These are phyloP conservation scores for Saccopteryx leptura DNA, from an alignment of 2,113 vertebrate genomes.

Conservation along the genomic window DNA sequence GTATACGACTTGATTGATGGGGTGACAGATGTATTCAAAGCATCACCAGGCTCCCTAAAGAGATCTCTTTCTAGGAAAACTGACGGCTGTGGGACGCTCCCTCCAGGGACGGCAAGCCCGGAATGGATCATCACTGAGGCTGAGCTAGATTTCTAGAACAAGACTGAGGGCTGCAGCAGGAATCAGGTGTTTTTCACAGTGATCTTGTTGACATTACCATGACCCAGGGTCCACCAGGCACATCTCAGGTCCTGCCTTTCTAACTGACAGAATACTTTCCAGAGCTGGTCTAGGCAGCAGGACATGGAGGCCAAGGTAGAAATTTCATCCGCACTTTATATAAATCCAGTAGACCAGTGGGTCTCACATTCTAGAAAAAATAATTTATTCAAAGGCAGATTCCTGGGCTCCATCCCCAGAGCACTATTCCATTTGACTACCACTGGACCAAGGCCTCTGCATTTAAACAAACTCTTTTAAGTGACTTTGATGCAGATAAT, in stretches of 20 bases:
- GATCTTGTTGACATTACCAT: background rate
- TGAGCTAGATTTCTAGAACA: background rate
- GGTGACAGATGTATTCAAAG: conserved; percentile 6
- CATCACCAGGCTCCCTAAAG: background rate
- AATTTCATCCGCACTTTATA: background rate
- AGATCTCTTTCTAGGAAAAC: conserved; percentile 49
- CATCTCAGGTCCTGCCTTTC: background rate
- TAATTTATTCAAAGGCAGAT: background rate
- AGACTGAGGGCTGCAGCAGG: background rate
- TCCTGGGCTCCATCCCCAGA: background rate
- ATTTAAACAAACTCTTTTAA: background rate
- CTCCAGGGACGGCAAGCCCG: background rate
- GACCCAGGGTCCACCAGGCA: background rate
- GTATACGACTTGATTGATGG: background rate
- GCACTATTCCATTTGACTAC: background rate
- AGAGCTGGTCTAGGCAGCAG: background rate
- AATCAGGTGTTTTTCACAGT: background rate
- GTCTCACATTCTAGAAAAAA: background rate
- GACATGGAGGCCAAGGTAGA: background rate
- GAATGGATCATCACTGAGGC: background rate
- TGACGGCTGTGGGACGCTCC: background rate
- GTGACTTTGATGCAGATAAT: background rate
- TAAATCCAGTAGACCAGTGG: background rate
- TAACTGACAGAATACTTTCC: background rate
- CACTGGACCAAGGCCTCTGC: background rate